phyloP scores from a whole-genome alignment of 2,113 vertebrate genomes.

The Forbesichthys papilliferus region DNA sequence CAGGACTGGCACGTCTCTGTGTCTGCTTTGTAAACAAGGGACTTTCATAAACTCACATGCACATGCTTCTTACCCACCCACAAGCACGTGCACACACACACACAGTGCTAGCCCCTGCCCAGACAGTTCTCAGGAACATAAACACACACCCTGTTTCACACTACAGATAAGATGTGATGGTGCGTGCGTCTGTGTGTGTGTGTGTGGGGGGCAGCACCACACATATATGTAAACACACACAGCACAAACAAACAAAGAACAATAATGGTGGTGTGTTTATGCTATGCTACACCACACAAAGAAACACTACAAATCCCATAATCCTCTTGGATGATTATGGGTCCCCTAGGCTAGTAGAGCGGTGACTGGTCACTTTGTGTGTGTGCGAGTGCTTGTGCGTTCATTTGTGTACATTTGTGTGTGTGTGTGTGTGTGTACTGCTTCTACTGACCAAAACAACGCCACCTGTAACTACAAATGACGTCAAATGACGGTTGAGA shows the following conservation, averaged over 20 bases:
- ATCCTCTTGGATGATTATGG: constrained; percentile 26
- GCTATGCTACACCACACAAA: constrained; percentile 53
- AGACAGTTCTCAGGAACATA: constrained; percentile 43
- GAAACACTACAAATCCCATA: constrained; percentile 70
- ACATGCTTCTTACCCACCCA: constrained; percentile 17
- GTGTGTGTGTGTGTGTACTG: no score
- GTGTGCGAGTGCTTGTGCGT: no score
- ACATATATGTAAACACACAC: constrained; percentile 34
- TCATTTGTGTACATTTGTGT: no score
- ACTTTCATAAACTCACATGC: constrained; percentile 21
- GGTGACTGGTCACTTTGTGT: neutral
- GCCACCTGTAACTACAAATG: no score
- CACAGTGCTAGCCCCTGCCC: neutral
- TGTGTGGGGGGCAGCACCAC: constrained; percentile 36
- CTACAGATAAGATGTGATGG: constrained; percentile 49
- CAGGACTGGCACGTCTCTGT: neutral
- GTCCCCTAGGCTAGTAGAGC: constrained; percentile 9
- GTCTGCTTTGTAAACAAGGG: neutral
- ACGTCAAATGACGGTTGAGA: no score
- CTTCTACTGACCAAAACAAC: no score
- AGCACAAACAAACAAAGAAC: constrained; percentile 7
- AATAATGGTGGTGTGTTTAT: constrained; percentile 65
- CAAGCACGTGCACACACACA: constrained; percentile 14
- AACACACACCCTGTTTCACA: constrained; percentile 50
- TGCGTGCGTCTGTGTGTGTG: constrained; percentile 53